Base-by-base conservation (phyloP, 2,797 vertebrate species). In the Manis crassicaudata region DNA sequence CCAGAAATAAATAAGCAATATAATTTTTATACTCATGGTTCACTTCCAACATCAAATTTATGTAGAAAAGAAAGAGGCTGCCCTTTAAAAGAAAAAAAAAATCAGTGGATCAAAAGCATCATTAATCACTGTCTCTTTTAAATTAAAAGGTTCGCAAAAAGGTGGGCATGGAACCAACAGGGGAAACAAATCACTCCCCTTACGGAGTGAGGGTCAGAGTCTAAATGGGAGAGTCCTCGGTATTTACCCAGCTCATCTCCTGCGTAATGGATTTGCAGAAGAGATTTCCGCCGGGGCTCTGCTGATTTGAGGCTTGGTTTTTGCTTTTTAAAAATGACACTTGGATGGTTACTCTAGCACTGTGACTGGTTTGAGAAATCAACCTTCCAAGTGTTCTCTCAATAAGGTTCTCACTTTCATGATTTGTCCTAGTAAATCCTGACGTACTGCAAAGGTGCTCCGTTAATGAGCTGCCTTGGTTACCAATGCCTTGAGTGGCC, bases 111-210 rank as follows among this genome's bases (percentile, higher is more conserved):
- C 97, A 97, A 97, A 97, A 97, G 97, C 96, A 82, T 96, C 97
- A 97, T 98, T 97, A 97, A 98, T 97, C 97, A 98, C 92, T 97
- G 96, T 97, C 97, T 96, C 93, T 97, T 98, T 96, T 97, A 97
- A 97, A 98, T 98, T 97, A 98, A 98, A 97, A 96, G 96, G 96
- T 97, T 97, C 4, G n/a, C 87, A 77, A 95, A 97, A 97, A 97
- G 97, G 97, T 97, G 96, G 97, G 96, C 97, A 97, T 29, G 70
- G 95, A 94, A 97, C 96, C 97, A 97, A 97, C 27, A 23, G 92
- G 80, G 83, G 94, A 97, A 97, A 96, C 97, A 97, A 97, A 97
- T 97, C 97, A 97, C 91, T 96, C 94, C 97, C 94, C 96, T 95
- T 54, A 50, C 86, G 72, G 95, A 95, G 94, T 46, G 97, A 93